Evolutionary conservation across 2,888 invertebrate genomes (phyloP).

Genomic region (Cephus runcator): DNA sequence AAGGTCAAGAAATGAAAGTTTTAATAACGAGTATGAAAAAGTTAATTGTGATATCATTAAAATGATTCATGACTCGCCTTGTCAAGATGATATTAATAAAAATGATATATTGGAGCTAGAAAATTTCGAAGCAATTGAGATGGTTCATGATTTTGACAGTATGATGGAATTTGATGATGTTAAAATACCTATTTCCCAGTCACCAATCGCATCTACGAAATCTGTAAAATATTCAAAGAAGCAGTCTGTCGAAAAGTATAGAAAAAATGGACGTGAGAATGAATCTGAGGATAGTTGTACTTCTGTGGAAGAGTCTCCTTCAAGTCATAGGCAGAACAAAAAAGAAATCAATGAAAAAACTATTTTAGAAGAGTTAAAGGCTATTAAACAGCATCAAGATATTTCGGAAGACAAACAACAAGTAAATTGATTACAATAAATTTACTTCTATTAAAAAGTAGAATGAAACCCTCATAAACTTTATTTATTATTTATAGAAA

Average conservation of each 20-base stretch:
- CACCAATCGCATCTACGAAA: constrained; percentile 8
- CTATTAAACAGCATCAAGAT: constrained; percentile 1
- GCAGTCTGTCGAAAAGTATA: neutral
- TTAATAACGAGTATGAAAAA: neutral
- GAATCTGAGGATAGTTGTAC: neutral
- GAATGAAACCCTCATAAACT: neutral
- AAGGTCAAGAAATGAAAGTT: neutral
- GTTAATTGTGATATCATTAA: neutral
- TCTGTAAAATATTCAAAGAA: neutral
- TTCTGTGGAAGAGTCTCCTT: neutral
- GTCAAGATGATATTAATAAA: neutral
- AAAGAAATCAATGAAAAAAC: constrained; percentile 5
- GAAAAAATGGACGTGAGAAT: neutral
- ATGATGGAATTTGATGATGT: constrained; percentile 26
- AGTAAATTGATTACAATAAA: constrained; percentile 10
- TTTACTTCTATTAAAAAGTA: constrained; percentile 1
- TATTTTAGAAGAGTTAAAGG: constrained; percentile 11
- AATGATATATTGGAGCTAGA: neutral
- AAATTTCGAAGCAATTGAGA: constrained; percentile 29
- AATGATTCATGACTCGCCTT: neutral
- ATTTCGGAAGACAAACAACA: constrained; percentile 7
- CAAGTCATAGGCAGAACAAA: neutral
- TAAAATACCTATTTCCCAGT: constrained; percentile 23
- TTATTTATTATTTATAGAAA: constrained; percentile 31
- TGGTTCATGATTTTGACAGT: constrained; percentile 35